phyloP scores from a whole-genome alignment of 2,113 vertebrate species.

The Ifrita kowaldi region DNA sequence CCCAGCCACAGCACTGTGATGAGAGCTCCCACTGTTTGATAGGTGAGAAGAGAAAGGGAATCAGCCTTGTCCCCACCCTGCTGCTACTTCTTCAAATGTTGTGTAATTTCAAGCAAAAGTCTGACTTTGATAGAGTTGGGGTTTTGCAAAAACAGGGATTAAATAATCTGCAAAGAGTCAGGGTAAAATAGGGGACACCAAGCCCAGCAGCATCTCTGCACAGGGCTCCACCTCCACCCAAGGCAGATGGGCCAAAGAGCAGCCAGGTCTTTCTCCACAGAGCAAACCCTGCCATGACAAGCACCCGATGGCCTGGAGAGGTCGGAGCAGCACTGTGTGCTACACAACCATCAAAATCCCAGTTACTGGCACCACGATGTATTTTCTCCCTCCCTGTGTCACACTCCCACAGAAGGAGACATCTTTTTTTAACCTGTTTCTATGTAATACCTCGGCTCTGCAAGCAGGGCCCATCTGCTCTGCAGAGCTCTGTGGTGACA shows the following conservation, averaged over 20 bases:
- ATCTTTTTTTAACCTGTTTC: conserved; percentile 17
- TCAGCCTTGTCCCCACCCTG: not conserved
- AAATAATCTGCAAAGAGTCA: not conserved
- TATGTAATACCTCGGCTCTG: not conserved
- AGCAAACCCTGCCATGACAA: not conserved
- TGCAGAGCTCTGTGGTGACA: not conserved
- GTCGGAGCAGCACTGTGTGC: fast-evolving
- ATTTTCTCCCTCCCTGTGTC: not conserved
- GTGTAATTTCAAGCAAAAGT: not conserved
- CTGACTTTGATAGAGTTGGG: not conserved
- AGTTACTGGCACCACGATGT: not conserved
- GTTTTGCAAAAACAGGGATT: not conserved
- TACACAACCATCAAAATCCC: not conserved
- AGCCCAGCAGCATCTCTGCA: not conserved
- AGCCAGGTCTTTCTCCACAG: not conserved
- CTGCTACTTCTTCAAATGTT: not conserved
- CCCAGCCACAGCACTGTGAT: not conserved
- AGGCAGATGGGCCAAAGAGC: not conserved
- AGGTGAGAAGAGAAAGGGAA: not conserved
- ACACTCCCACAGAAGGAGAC: not conserved
- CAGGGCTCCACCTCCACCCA: not conserved
- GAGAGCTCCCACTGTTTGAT: not conserved
- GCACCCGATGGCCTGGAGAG: fast-evolving
- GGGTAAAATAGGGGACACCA: fast-evolving
- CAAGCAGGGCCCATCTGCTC: not conserved